Conservation (phyloP, 2,797 vertebrate genomes). For the Sphaeramia orbicularis region DNA sequence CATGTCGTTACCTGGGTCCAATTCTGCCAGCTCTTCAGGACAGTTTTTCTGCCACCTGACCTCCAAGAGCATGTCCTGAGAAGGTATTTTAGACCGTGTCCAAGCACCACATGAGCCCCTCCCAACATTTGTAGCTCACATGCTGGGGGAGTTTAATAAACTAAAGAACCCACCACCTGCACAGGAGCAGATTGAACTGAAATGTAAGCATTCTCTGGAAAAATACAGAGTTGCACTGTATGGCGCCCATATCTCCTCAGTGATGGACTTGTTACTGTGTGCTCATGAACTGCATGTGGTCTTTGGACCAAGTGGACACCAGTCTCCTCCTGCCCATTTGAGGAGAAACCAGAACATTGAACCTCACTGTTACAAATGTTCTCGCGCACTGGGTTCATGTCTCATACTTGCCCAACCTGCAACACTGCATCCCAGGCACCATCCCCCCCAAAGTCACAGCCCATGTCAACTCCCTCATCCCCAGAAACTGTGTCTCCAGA, state of each 20-base stretch:
- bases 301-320: not conserved
- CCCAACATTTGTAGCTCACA: conserved; percentile 18
- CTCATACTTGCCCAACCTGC: conserved; percentile 4
- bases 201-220: not conserved
- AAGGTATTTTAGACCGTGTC: conserved; percentile 6
- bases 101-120: conserved; percentile 11
- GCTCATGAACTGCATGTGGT: not conserved
- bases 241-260: not conserved
- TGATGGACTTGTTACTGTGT: not conserved
- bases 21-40: too few relatives aligned
- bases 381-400: not conserved
- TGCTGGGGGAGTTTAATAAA: conserved; percentile 22
- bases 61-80: conserved; percentile 5
- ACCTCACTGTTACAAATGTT: not conserved
- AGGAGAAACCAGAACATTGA: not conserved
- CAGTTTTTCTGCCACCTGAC: too few relatives aligned
- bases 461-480: not conserved
- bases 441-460: not conserved
- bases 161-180: not conserved
- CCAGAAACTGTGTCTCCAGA: too few relatives aligned
- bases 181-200: not conserved
- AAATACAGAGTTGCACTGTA: conserved; percentile 3
- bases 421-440: not conserved
- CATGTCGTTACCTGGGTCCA: too few relatives aligned
- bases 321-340: not conserved